Percentiles rank a stretch among this genome's conserved stretches.
Evolutionary conservation across 2,797 vertebrate genomes (phyloP).

Genomic region (Rhynchonycteris naso): DNA sequence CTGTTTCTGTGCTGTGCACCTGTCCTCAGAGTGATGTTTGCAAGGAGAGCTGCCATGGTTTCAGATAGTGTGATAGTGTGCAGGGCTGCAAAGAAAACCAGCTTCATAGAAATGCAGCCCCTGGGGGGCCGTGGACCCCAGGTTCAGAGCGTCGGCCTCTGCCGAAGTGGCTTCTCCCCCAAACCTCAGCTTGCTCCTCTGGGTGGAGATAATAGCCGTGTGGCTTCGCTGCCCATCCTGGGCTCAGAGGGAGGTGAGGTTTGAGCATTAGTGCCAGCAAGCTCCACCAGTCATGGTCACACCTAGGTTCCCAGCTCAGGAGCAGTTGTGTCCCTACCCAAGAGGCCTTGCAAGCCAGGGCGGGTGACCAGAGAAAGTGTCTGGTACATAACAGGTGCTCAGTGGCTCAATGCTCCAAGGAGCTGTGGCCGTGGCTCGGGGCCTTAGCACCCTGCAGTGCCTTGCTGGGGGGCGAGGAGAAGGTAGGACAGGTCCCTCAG

Average conservation of each 20-base stretch:
- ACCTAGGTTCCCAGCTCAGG: rapidly evolving
- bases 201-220: rapidly evolving
- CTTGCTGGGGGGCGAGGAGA: rapidly evolving
- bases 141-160: not conserved
- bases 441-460: not conserved
- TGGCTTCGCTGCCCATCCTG: rapidly evolving
- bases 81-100: not conserved
- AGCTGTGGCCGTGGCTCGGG: no score
- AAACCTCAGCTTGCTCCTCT: not conserved
- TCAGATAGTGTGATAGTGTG: not conserved
- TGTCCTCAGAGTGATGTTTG: not conserved
- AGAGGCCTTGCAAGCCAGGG: rapidly evolving
- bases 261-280: not conserved
- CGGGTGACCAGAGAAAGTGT: not conserved
- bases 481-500: not conserved
- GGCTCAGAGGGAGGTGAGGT: not conserved
- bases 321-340: not conserved
- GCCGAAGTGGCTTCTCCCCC: not conserved
- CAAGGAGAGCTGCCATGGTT: not conserved
- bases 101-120: not conserved
- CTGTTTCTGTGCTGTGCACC: rapidly evolving
- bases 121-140: not conserved
- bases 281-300: rapidly evolving
- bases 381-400: not conserved
- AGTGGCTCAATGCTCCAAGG: rapidly evolving